These are phyloP conservation scores for Volucella zonaria DNA, from an alignment of 2,888 invertebrate species.

Conservation along the genomic window DNA sequence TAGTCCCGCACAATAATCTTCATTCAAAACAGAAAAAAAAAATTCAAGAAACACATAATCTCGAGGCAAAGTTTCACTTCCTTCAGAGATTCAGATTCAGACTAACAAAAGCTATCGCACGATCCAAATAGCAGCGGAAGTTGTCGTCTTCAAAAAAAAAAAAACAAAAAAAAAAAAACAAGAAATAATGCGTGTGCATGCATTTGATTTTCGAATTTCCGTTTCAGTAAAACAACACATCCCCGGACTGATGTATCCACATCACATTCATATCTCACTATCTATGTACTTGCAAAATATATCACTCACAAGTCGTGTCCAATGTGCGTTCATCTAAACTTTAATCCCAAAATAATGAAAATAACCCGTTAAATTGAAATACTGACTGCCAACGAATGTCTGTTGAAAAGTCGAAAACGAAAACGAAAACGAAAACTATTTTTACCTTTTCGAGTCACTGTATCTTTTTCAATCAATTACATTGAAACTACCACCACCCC, in stretches of 20 bases:
- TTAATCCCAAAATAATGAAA: constrained; percentile 14
- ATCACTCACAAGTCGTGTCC: no score
- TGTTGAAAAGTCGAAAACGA: not conserved
- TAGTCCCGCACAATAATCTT: constrained; percentile 15
- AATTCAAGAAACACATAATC: not conserved
- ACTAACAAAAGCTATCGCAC: not conserved
- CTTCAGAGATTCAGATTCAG: constrained; percentile 25
- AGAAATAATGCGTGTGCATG: constrained; percentile 52
- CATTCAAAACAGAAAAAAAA: constrained; percentile 1
- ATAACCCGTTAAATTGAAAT: not conserved
- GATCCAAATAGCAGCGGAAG: constrained; percentile 46
- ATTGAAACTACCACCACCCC: constrained; percentile 17
- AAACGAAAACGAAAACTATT: constrained; percentile 14
- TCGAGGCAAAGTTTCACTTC: constrained; percentile 39
- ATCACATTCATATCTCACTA: not conserved
- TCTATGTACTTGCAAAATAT: no score
- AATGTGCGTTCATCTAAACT: not conserved
- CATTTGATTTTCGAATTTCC: constrained; percentile 71
- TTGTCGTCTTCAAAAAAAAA: constrained; percentile 18
- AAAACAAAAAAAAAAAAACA: not conserved
- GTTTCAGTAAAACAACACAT: constrained; percentile 30
- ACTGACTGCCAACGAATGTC: not conserved
- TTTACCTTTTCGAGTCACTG: constrained; percentile 25
- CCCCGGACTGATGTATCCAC: constrained; percentile 1
- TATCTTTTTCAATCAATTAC: not conserved